Base-by-base conservation (phyloP, 2,797 vertebrate species). In the Vespertilio murinus region DNA sequence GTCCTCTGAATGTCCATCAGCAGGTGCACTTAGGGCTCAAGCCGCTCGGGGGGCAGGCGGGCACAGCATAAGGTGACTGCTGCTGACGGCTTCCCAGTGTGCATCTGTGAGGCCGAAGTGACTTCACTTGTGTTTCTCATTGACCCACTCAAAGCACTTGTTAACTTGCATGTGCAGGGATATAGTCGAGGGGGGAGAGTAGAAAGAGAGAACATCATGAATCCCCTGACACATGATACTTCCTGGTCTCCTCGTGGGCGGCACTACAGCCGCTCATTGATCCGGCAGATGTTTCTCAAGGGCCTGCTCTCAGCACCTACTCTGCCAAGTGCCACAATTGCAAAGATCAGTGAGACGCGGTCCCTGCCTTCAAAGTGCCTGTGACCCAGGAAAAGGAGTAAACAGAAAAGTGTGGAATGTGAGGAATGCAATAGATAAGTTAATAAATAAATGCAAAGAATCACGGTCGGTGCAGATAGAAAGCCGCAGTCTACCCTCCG, bases 1-100 rank as follows among this genome's bases (percentile, higher is more conserved):
- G 23, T 42, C 49, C 22, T 67, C 70, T 30, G 5, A 10, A 1
- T 14, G 17, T 2, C 4, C 1, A 0, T n/a, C 45, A 80, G n/a
- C 52, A 2, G 33, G 33, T 9, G 9, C 23, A 5, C 42, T 20
- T 45, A 1, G 28, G 87, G 5, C 42, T 17, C 13, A 0, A 11
- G 25, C 9, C 16, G 35, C 59, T 61, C 71, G 1, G 6, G 25
- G 28, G 42, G 61, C 22, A 18, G 42, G 17, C 22, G 35, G 5
- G 78, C 22, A 13, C 8, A 13, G n/a, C 17, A 7, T 2, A 17
- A 42, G 64, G 22, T 56, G 18, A 5, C n/a, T 35, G 42, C 70
- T 0, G 2, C 25, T 38, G 35, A 2, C 17, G 1, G 14, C 71
- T 64, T 56, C 65, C 74, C 40, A 8, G 42, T 42, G 40, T 35